Conservation (phyloP, 2,888 invertebrate genomes). For the Lepidochitona cinerea region DNA sequence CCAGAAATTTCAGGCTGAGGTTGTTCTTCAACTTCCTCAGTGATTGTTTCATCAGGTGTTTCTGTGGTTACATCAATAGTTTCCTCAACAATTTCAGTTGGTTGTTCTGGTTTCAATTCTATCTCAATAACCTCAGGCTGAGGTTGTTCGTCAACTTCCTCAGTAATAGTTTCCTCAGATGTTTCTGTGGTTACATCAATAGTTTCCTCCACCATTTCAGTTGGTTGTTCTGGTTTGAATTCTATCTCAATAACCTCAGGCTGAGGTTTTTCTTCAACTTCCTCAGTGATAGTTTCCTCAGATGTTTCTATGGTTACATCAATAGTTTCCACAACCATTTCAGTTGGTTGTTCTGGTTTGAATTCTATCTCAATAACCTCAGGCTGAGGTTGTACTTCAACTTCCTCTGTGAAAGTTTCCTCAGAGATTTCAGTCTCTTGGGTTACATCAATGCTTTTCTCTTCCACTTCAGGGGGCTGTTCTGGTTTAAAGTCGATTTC, state of each 20-base stretch:
- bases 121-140: background rate
- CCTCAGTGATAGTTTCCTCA: background rate
- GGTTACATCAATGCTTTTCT: slow-evolving; percentile 17
- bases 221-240: background rate
- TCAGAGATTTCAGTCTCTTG: slow-evolving; percentile 24
- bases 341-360: background rate
- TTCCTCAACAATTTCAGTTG: background rate
- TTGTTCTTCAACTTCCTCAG: background rate
- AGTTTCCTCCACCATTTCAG: no score
- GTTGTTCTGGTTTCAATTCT: background rate
- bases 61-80: background rate
- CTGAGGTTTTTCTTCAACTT: background rate
- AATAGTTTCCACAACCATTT: background rate
- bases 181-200: no score
- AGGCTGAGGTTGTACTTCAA: background rate
- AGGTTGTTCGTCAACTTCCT: background rate
- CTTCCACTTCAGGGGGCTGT: no score
- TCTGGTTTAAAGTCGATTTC: background rate
- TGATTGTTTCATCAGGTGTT: background rate
- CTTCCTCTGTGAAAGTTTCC: background rate
- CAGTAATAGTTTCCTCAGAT: background rate
- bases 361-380: background rate
- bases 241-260: background rate
- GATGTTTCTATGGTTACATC: background rate
- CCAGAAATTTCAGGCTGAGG: background rate